These are phyloP conservation scores for Tribolium freemani DNA, from an alignment of 2,888 invertebrate genomes.

Conservation along the genomic window DNA sequence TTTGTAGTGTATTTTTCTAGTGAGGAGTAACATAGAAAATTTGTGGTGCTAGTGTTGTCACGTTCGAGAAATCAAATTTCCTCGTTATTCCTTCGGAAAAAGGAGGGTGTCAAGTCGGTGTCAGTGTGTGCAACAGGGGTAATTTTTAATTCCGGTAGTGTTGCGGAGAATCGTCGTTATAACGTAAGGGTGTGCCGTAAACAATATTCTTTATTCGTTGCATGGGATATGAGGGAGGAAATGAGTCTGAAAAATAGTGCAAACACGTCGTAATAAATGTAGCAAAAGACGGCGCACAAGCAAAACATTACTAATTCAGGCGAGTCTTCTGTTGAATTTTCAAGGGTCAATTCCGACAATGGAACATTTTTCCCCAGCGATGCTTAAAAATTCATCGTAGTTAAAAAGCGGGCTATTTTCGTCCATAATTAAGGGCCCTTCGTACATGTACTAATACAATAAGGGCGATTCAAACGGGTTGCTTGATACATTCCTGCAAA, in stretches of 20 bases:
- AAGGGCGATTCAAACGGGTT: conserved; percentile 29
- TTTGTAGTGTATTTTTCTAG: background rate
- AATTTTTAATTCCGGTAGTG: background rate
- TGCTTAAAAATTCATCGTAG: conserved; percentile 21
- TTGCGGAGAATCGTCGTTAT: background rate
- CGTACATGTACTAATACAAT: conserved; percentile 6
- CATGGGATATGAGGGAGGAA: conserved; percentile 22
- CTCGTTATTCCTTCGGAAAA: background rate
- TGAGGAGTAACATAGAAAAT: background rate
- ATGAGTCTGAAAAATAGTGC: conserved; percentile 25
- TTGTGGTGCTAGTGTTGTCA: background rate
- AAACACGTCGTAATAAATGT: conserved; percentile 26
- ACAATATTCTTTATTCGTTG: conserved; percentile 31
- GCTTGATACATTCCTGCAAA: conserved; percentile 30
- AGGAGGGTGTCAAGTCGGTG: background rate
- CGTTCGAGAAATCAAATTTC: background rate
- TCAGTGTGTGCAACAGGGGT: background rate
- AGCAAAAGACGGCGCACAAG: conserved; percentile 8
- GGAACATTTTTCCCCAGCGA: conserved; percentile 7
- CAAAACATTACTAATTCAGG: conserved; percentile 24
- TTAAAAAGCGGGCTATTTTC: conserved; percentile 1
- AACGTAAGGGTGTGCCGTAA: conserved; percentile 2
- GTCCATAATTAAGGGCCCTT: conserved; percentile 2
- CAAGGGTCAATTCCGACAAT: conserved; percentile 20
- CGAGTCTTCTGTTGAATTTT: background rate